Evolutionary conservation across 2,888 invertebrate species (phyloP).

Genomic region (Seladonia tumulorum): DNA sequence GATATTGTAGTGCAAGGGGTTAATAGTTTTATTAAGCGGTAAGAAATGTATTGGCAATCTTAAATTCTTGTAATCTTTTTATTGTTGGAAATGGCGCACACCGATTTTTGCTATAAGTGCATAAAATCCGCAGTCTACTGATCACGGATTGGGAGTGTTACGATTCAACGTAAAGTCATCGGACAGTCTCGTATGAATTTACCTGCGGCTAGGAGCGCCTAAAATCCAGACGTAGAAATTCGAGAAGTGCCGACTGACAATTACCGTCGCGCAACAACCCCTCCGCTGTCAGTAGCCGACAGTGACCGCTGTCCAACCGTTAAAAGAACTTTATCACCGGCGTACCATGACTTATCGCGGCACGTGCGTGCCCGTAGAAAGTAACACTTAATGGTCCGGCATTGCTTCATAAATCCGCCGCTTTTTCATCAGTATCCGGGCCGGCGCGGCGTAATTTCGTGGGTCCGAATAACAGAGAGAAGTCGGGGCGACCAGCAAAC

Average conservation of each 20-base stretch:
- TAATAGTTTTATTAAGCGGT: no score
- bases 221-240: not conserved
- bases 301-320: constrained; percentile 25
- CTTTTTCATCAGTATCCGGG: constrained; percentile 51
- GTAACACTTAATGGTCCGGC: constrained; percentile 46
- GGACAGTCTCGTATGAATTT: not conserved
- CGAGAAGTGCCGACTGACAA: not conserved
- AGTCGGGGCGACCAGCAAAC: not conserved
- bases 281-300: constrained; percentile 20
- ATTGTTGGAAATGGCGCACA: no score
- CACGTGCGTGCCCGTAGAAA: constrained; percentile 54
- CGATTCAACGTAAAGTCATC: not conserved
- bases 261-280: not conserved
- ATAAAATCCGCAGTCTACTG: no score
- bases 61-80: no score
- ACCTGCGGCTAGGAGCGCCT: not conserved
- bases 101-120: no score
- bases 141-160: not conserved
- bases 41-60: no score
- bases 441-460: constrained; percentile 52
- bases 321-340: constrained; percentile 50
- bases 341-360: constrained; percentile 54
- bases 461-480: constrained; percentile 20
- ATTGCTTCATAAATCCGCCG: constrained; percentile 56
- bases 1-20: no score